phyloP scores from a whole-genome alignment of 2,797 vertebrate genomes.

The Ptychadena robeensis region DNA sequence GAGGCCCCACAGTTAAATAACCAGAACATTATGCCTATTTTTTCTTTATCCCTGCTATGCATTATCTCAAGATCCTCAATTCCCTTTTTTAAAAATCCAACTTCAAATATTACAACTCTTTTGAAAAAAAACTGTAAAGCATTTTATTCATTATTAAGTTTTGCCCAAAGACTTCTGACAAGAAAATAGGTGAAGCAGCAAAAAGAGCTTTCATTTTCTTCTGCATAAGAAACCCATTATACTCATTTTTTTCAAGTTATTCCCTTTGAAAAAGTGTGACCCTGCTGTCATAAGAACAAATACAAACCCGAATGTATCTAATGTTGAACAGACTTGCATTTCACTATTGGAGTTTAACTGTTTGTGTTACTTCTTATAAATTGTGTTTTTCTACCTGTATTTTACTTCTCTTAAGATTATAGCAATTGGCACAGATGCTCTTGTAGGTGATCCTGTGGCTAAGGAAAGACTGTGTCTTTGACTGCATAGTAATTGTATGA shows the following conservation, averaged over 20 bases:
- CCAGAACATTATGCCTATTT: neutral
- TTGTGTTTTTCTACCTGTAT: neutral
- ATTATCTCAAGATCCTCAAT: slow-evolving; percentile 67
- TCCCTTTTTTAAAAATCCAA: slow-evolving; percentile 67
- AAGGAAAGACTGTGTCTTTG: too few species aligned
- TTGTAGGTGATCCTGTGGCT: too few species aligned
- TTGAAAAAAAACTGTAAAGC: slow-evolving; percentile 71
- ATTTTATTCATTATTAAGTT: slow-evolving; percentile 76
- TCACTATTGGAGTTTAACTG: slow-evolving; percentile 32
- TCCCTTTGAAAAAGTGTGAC: slow-evolving; percentile 69
- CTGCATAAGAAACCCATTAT: slow-evolving; percentile 79
- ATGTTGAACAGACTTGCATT: slow-evolving; percentile 62
- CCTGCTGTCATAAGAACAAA: slow-evolving; percentile 73
- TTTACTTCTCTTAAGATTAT: neutral
- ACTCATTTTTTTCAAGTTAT: slow-evolving; percentile 67
- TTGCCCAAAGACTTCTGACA: slow-evolving; percentile 78
- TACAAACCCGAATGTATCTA: slow-evolving; percentile 66
- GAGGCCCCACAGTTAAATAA: slow-evolving; percentile 3
- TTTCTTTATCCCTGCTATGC: slow-evolving; percentile 48
- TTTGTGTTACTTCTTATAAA: slow-evolving; percentile 19
- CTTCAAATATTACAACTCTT: slow-evolving; percentile 69
- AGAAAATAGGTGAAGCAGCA: slow-evolving; percentile 78
- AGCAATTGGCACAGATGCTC: neutral
- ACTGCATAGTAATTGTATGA: neutral
- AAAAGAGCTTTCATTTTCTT: slow-evolving; percentile 68